These are phyloP conservation scores for Mormoops blainvillei DNA, from an alignment of 2,113 vertebrate species.

Conservation along the genomic window DNA sequence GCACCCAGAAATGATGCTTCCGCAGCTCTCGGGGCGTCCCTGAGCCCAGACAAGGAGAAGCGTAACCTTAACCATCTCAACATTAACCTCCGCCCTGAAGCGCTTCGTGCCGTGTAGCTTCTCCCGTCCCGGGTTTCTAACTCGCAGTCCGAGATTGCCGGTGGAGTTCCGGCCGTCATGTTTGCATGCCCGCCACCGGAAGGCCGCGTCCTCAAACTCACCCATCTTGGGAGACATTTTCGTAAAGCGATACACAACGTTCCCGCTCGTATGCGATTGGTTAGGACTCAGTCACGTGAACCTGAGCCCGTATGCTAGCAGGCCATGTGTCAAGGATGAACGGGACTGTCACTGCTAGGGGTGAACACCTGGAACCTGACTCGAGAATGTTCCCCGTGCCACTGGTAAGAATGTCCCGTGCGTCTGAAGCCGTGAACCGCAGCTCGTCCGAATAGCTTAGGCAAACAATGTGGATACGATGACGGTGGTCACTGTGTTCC, in stretches of 20 bases:
- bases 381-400: not conserved
- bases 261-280: not conserved
- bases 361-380: not conserved
- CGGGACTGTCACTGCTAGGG: not conserved
- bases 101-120: no score
- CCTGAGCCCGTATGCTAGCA: not conserved
- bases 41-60: not conserved
- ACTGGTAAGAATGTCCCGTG: not conserved
- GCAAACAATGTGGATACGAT: no score
- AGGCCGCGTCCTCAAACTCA: not conserved
- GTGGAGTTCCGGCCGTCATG: not conserved
- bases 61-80: not conserved
- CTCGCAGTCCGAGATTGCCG: not conserved
- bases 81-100: not conserved
- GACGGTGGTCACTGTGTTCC: not conserved
- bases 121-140: not conserved
- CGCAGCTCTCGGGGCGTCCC: not conserved
- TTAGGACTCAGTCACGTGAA: not conserved
- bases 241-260: not conserved
- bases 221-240: not conserved
- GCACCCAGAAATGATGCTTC: not conserved
- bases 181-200: rapidly evolving
- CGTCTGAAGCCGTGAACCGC: not conserved
- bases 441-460: no score
- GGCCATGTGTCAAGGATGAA: not conserved